phyloP scores from a whole-genome alignment of 2,888 invertebrate genomes.

The Dryomyza anilis region DNA sequence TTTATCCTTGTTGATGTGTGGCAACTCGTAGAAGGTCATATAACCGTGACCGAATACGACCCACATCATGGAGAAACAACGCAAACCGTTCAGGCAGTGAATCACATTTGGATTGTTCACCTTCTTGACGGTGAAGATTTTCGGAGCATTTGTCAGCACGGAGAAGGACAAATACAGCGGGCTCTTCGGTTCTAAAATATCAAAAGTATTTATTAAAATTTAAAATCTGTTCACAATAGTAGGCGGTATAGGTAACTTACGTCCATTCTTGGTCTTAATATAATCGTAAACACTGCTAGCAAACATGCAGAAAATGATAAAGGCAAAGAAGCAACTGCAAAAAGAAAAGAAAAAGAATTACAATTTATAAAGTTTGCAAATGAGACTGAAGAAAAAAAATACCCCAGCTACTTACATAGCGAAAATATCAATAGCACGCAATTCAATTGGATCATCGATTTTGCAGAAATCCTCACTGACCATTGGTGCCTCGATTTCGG shows the following conservation, averaged over 20 bases:
- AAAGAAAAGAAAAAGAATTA: background rate
- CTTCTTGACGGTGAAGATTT: slow-evolving; percentile 56
- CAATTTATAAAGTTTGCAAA: background rate
- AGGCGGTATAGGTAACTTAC: slow-evolving; percentile 41
- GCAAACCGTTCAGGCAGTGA: slow-evolving; percentile 61
- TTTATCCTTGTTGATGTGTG: slow-evolving; percentile 52
- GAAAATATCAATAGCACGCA: slow-evolving; percentile 53
- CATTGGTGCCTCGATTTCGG: slow-evolving; percentile 33
- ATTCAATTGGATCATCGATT: slow-evolving; percentile 45
- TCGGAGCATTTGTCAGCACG: slow-evolving; percentile 59
- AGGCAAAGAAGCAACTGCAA: slow-evolving; percentile 48
- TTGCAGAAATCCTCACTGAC: slow-evolving; percentile 47
- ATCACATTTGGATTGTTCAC: slow-evolving; percentile 57
- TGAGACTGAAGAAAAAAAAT: too few species aligned
- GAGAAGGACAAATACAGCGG: slow-evolving; percentile 57
- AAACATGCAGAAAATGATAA: slow-evolving; percentile 49
- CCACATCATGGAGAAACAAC: slow-evolving; percentile 63
- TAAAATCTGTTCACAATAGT: background rate
- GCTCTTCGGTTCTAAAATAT: slow-evolving; percentile 43
- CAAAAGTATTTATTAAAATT: background rate
- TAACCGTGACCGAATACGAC: slow-evolving; percentile 61
- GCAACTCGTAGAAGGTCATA: slow-evolving; percentile 57
- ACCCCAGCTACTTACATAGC: slow-evolving; percentile 53
- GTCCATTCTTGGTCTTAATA: slow-evolving; percentile 47
- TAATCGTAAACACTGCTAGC: slow-evolving; percentile 55